Conservation (phyloP, 2,888 invertebrate genomes). For the Caenorhabditis drosophilae region DNA sequence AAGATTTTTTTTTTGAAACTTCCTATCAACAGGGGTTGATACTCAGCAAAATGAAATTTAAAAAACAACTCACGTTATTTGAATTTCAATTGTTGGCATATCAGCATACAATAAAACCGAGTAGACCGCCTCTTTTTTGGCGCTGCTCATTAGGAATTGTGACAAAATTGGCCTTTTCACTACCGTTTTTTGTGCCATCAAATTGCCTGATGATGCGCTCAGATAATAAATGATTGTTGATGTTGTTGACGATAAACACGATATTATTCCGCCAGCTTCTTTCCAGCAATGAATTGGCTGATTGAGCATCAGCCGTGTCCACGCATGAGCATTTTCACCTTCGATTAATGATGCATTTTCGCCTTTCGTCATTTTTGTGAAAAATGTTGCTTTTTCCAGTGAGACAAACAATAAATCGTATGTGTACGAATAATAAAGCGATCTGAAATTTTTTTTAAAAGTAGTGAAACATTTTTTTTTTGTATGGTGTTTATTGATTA, state of each 20-base stretch:
- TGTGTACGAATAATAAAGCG: constrained; percentile 37
- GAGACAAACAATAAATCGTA: constrained; percentile 37
- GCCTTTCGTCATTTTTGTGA: constrained; percentile 7
- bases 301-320: constrained; percentile 12
- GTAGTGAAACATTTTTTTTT: no score
- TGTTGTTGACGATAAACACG: constrained; percentile 4
- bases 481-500: no score
- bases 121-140: constrained; percentile 23
- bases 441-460: no score
- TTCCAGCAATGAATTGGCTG: constrained; percentile 18
- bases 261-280: constrained; percentile 22
- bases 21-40: background rate
- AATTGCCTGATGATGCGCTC: constrained; percentile 9
- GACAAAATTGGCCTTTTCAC: constrained; percentile 7
- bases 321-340: background rate
- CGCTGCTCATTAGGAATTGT: constrained; percentile 10
- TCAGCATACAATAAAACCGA: constrained; percentile 20
- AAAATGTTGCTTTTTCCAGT: constrained; percentile 20
- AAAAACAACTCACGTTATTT: constrained; percentile 9
- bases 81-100: constrained; percentile 15
- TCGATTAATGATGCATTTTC: background rate
- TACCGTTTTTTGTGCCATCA: constrained; percentile 6
- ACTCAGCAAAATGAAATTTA: background rate
- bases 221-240: constrained; percentile 2
- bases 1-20: background rate